Percentiles rank a stretch among this genome's conserved stretches.
phyloP scores from a whole-genome alignment of 2,888 invertebrate genomes.

The Polydrusus tereticollis region DNA sequence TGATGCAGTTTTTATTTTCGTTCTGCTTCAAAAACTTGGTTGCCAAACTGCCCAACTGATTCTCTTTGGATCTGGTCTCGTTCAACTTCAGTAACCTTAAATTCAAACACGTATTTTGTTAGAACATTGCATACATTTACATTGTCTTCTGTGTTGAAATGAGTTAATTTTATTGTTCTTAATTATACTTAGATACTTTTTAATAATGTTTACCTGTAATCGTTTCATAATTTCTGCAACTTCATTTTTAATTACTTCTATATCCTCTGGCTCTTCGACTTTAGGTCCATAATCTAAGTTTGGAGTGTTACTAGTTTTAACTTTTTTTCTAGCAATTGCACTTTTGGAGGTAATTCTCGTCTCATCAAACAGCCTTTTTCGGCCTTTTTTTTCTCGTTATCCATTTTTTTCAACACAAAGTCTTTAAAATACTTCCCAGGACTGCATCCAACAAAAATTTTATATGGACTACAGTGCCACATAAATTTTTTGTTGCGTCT shows the following conservation, averaged over 20 bases:
- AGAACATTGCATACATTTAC: too few relatives aligned
- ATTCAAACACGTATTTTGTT: not conserved
- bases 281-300: slow-evolving; percentile 28
- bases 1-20: not conserved
- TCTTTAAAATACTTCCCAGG: slow-evolving; percentile 27
- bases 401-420: not conserved
- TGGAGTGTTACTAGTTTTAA: not conserved
- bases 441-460: slow-evolving; percentile 25
- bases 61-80: not conserved
- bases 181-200: too few relatives aligned
- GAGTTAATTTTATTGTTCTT: too few relatives aligned
- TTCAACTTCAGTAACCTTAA: not conserved
- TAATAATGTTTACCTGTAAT: not conserved
- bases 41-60: not conserved
- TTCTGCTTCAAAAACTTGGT: not conserved
- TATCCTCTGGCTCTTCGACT: slow-evolving; percentile 13
- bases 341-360: too few relatives aligned
- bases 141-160: too few relatives aligned
- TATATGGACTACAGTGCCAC: slow-evolving; percentile 44
- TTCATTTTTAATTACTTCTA: not conserved
- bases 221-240: not conserved
- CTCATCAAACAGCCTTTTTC: not conserved
- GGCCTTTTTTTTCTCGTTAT: not conserved
- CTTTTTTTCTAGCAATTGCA: too few relatives aligned
- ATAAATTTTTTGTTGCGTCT: slow-evolving; percentile 38